These are phyloP conservation scores for Ferdinandea cuprea DNA, from an alignment of 2,888 invertebrate genomes.

Conservation along the genomic window DNA sequence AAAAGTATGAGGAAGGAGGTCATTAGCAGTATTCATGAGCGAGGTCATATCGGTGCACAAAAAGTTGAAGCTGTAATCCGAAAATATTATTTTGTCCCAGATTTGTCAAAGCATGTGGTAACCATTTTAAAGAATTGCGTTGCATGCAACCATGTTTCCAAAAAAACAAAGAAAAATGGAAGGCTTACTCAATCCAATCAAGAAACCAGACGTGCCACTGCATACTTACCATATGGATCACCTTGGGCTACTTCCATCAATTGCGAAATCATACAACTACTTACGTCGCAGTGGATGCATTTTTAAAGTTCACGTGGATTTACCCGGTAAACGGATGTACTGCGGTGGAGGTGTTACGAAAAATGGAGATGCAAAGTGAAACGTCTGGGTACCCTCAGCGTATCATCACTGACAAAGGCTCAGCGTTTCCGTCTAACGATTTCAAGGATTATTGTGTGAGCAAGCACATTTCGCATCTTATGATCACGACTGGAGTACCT, in stretches of 20 bases:
- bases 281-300: constrained; percentile 77
- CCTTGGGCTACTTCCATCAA: constrained; percentile 77
- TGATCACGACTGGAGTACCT: constrained; percentile 75
- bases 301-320: constrained; percentile 79
- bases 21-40: constrained; percentile 14
- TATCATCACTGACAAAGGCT: constrained; percentile 47
- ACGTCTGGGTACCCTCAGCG: not conserved
- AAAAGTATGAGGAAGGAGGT: too few relatives aligned
- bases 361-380: constrained; percentile 52
- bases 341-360: constrained; percentile 76
- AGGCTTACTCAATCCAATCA: constrained; percentile 77
- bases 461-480: constrained; percentile 9
- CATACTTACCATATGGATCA: constrained; percentile 79
- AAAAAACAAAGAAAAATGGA: constrained; percentile 77
- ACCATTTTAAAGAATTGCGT: constrained; percentile 8
- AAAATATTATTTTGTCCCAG: too few relatives aligned
- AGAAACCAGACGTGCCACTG: constrained; percentile 76
- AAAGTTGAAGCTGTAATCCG: too few relatives aligned
- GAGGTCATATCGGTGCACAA: too few relatives aligned
- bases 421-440: constrained; percentile 4
- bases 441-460: constrained; percentile 36
- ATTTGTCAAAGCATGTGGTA: too few relatives aligned
- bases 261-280: not conserved
- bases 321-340: constrained; percentile 76
- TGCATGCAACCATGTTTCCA: constrained; percentile 14